Percentiles rank a stretch among this genome's conserved stretches.
phyloP scores from a whole-genome alignment of 2,113 vertebrate species.

The Lophius piscatorius region DNA sequence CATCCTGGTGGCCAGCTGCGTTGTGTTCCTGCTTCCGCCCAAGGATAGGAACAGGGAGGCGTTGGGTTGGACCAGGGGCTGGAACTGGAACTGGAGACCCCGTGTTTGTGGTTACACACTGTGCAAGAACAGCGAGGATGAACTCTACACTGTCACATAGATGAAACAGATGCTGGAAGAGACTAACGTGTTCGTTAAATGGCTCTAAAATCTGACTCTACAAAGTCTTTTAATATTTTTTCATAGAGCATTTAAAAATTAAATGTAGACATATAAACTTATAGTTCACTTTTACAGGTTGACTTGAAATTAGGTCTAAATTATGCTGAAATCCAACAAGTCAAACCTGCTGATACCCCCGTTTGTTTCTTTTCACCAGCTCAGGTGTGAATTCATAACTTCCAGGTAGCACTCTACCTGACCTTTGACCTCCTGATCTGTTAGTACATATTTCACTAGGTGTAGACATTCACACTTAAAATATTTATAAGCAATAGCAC shows the following conservation, averaged over 20 bases:
- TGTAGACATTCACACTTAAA: slow-evolving; percentile 30
- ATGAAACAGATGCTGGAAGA: neutral
- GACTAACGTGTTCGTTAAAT: too few species aligned
- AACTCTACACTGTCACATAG: slow-evolving; percentile 86
- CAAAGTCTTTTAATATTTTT: neutral
- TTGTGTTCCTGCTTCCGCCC: slow-evolving; percentile 90
- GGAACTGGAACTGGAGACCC: slow-evolving; percentile 76
- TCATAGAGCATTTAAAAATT: too few species aligned
- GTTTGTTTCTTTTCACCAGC: slow-evolving; percentile 18
- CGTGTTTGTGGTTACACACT: slow-evolving; percentile 90
- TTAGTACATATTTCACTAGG: slow-evolving; percentile 32
- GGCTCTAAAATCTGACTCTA: neutral
- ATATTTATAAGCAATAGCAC: slow-evolving; percentile 41
- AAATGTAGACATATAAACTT: slow-evolving; percentile 9
- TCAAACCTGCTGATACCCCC: slow-evolving; percentile 34
- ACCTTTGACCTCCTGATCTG: slow-evolving; percentile 48
- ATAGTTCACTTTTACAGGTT: neutral
- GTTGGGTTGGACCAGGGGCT: slow-evolving; percentile 60
- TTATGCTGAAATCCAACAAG: neutral
- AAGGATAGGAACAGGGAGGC: slow-evolving; percentile 76
- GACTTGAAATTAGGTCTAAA: neutral
- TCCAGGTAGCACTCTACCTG: slow-evolving; percentile 29
- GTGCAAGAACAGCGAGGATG: slow-evolving; percentile 87
- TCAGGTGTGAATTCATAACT: slow-evolving; percentile 18
- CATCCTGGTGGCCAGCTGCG: slow-evolving; percentile 89